These are phyloP conservation scores for Ornithorhynchus anatinus DNA, from an alignment of 2,113 vertebrate genomes.

Conservation along the genomic window DNA sequence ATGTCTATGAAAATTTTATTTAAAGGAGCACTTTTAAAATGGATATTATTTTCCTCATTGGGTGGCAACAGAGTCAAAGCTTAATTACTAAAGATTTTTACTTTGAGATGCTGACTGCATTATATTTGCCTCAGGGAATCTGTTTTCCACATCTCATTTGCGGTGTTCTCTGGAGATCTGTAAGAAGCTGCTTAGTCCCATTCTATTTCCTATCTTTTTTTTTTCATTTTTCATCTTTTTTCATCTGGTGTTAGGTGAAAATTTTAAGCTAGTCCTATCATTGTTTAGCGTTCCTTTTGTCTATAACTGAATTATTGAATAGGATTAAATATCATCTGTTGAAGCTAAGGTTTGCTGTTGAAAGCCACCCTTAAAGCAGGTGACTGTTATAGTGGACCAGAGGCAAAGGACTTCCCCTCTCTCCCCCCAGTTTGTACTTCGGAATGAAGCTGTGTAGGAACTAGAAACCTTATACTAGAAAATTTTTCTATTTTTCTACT, in stretches of 20 bases:
- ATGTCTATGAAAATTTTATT: too few relatives aligned
- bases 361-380: background rate
- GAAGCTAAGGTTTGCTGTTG: background rate
- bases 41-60: background rate
- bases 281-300: background rate
- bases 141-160: background rate
- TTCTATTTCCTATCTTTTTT: background rate
- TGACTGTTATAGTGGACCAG: background rate
- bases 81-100: constrained; percentile 40
- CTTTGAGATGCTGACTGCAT: background rate
- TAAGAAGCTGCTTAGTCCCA: background rate
- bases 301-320: background rate
- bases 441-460: background rate
- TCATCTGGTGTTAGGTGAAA: background rate
- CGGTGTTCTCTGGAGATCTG: constrained; percentile 9
- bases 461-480: background rate
- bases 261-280: background rate
- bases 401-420: too few relatives aligned
- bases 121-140: background rate
- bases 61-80: constrained; percentile 16
- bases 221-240: background rate
- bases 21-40: too few relatives aligned
- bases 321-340: background rate
- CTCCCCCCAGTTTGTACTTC: background rate
- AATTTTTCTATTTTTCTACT: background rate